These are phyloP conservation scores for Coleophora deauratella DNA, from an alignment of 2,888 invertebrate species.

Conservation along the genomic window DNA sequence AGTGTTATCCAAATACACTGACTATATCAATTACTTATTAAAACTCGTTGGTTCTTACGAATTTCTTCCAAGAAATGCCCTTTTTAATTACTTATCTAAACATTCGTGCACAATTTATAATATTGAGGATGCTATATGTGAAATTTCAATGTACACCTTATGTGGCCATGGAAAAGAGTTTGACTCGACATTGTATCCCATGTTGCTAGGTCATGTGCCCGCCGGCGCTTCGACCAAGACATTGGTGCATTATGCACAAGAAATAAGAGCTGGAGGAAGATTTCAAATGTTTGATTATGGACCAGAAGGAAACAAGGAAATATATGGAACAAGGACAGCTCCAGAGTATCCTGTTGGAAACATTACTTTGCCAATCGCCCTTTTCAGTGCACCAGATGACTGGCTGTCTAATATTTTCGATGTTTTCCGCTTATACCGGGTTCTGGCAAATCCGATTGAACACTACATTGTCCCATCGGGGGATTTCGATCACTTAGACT, in stretches of 20 bases:
- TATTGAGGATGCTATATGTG: slow-evolving; percentile 77
- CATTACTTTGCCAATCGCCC: slow-evolving; percentile 76
- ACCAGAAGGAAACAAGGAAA: slow-evolving; percentile 60
- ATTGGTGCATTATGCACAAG: slow-evolving; percentile 80
- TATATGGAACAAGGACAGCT: slow-evolving; percentile 74
- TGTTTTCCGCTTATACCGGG: slow-evolving; percentile 67
- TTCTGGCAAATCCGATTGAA: slow-evolving; percentile 72
- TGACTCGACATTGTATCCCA: slow-evolving; percentile 78
- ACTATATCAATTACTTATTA: slow-evolving; percentile 74
- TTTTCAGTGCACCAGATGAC: slow-evolving; percentile 82
- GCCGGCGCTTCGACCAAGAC: slow-evolving; percentile 84
- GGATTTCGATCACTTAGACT: slow-evolving; percentile 83
- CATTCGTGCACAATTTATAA: slow-evolving; percentile 75
- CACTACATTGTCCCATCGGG: slow-evolving; percentile 75
- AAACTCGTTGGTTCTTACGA: slow-evolving; percentile 80
- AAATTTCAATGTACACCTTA: slow-evolving; percentile 80
- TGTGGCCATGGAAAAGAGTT: slow-evolving; percentile 81
- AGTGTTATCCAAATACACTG: slow-evolving; percentile 77
- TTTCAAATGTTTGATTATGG: slow-evolving; percentile 85
- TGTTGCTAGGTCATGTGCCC: slow-evolving; percentile 80
- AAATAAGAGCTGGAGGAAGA: slow-evolving; percentile 64
- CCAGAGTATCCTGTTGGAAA: slow-evolving; percentile 77
- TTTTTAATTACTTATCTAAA: slow-evolving; percentile 76
- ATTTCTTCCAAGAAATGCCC: slow-evolving; percentile 79
- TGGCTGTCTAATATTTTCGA: slow-evolving; percentile 80